Evolutionary conservation across 2,888 invertebrate genomes (phyloP).

Genomic region (Ganaspis brasiliensis): DNA sequence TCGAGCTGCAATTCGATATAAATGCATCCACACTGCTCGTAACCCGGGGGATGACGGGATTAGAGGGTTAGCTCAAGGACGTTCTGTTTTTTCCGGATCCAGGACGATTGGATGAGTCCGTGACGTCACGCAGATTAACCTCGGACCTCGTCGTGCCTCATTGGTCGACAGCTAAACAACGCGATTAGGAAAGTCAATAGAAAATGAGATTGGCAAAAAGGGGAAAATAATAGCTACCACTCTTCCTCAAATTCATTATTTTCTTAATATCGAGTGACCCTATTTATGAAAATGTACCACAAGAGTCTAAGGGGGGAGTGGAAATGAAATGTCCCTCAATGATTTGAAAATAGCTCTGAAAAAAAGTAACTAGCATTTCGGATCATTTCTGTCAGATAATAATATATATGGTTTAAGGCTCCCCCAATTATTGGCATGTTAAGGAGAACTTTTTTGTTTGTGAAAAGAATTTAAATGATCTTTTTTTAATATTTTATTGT

Average conservation of each 20-base stretch:
- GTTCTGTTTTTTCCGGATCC: slow-evolving; percentile 61
- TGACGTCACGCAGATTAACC: slow-evolving; percentile 68
- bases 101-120: slow-evolving; percentile 63
- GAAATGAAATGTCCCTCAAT: slow-evolving; percentile 5
- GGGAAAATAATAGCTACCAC: slow-evolving; percentile 11
- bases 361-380: no score
- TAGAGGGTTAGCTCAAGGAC: slow-evolving; percentile 71
- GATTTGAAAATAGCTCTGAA: no score
- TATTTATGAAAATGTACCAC: slow-evolving; percentile 26
- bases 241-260: slow-evolving; percentile 31
- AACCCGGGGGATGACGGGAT: slow-evolving; percentile 69
- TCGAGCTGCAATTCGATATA: slow-evolving; percentile 75
- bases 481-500: no score
- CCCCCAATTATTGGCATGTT: no score
- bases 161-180: slow-evolving; percentile 42
- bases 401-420: no score
- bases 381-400: no score
- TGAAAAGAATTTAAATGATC: no score
- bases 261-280: slow-evolving; percentile 40
- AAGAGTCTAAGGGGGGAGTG: not conserved
- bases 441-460: no score
- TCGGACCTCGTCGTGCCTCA: slow-evolving; percentile 42
- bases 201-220: slow-evolving; percentile 18
- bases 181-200: slow-evolving; percentile 39
- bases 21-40: slow-evolving; percentile 74